Base-by-base conservation (phyloP, 1,140 invertebrate genomes). In the Drosophila lacertosa region DNA sequence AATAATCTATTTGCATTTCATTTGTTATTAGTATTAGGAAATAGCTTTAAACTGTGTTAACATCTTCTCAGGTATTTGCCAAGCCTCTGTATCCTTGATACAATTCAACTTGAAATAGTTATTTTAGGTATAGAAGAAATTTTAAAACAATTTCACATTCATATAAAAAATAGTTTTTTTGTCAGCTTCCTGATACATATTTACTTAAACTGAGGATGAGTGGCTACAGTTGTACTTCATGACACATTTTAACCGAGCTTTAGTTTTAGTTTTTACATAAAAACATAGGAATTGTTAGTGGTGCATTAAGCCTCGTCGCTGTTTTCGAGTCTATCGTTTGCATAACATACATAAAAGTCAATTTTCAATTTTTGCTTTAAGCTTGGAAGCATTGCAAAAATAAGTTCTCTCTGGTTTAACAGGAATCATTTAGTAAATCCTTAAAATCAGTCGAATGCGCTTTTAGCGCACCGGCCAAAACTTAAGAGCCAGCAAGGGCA, bases 401-500 rank as follows among this genome's bases (percentile, higher is more conserved):
- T 74, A 84, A 40, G 33, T 10, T 15, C 26, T 54, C 26, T 37
- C 54, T 58, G 58, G 42, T 29, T 54, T 45, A 42, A 48, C 1
- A 29, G 20, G 26, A 59, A 44, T 11, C 20, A 48, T 13, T 24
- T 33, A n/a, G 4, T 4, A 26, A 18, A 20, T 45, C 3, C 15
- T 5, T 2, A 33, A 1, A 5, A 10, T 37, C 4, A 51, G 29
- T 10, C 29, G 10, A 11, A 35, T 5, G 29, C 10, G 37, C 5
- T 22, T 15, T 78, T 16, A 90, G 44, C 79, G 76, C 32, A 70
- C 66, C 2, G 93, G 93, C 95, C 95, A 96, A 40, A 94, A 91
- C 53, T 92, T 88, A 77, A 95, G 94, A 6, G 95, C 95, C 44
- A 97, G 86, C 70, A 93, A 92, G 3, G 97, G 97, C 54, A 96